phyloP scores from a whole-genome alignment of 1,140 invertebrate genomes.

The Leptinotarsa lineolata region DNA sequence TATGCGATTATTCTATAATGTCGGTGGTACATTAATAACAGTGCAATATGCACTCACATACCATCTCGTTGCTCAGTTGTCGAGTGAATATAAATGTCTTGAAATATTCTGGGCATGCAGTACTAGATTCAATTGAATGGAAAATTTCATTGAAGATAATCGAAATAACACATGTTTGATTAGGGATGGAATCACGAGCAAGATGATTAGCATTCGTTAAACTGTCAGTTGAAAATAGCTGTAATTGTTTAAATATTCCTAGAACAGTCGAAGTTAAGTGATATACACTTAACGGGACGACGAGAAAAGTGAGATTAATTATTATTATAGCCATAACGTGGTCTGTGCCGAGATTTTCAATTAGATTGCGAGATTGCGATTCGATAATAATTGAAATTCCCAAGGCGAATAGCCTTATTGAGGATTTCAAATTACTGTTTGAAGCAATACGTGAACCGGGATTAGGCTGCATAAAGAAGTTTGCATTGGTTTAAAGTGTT shows the following conservation, averaged over 20 bases:
- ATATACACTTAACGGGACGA: conserved; percentile 11
- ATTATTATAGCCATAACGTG: conserved; percentile 11
- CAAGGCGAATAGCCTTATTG: conserved; percentile 3
- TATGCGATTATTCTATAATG: too few species aligned
- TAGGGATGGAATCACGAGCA: not conserved
- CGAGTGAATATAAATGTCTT: too few species aligned
- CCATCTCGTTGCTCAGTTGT: too few species aligned
- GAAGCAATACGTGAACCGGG: not conserved
- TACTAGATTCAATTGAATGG: not conserved
- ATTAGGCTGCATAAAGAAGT: not conserved
- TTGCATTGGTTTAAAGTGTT: not conserved
- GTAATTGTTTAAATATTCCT: not conserved
- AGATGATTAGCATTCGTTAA: not conserved
- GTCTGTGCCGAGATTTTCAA: conserved; percentile 14
- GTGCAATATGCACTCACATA: too few species aligned
- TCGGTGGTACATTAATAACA: too few species aligned
- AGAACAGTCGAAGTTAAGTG: conserved; percentile 10
- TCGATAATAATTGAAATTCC: conserved; percentile 3
- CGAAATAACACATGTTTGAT: not conserved
- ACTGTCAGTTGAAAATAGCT: not conserved
- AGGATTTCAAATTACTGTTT: not conserved
- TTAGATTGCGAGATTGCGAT: conserved; percentile 10
- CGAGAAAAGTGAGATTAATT: conserved; percentile 19
- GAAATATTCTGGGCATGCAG: too few species aligned
- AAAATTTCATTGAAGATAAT: not conserved